phyloP scores from a whole-genome alignment of 35 echinoderm and acorn worm genomes.

The Strongylocentrotus purpuratus region DNA sequence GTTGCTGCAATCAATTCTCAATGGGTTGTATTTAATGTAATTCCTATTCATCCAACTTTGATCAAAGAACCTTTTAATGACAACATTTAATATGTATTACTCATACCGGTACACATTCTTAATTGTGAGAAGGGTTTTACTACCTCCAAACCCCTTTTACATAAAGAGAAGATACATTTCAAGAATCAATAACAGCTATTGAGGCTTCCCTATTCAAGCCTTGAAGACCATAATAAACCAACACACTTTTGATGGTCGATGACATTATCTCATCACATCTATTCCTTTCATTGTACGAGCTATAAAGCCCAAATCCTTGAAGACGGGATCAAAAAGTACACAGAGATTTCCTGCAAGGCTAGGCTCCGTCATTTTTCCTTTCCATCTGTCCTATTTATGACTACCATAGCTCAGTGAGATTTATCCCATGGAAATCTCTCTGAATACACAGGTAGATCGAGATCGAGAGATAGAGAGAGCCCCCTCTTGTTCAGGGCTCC shows the following conservation, averaged over 20 bases:
- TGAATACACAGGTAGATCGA: background rate
- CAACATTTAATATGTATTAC: background rate
- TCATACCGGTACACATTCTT: background rate
- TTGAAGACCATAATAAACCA: background rate
- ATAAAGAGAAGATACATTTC: background rate
- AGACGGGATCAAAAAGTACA: background rate
- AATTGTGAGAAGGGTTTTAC: background rate
- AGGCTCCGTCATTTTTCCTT: background rate
- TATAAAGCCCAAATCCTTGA: background rate
- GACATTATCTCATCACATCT: background rate
- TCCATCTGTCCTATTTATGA: background rate
- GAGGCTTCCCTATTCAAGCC: background rate
- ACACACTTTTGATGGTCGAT: background rate
- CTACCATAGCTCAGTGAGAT: conserved; percentile 15
- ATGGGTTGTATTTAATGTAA: background rate
- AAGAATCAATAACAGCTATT: background rate
- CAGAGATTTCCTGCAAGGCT: background rate
- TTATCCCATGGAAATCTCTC: background rate
- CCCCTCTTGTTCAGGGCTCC: background rate
- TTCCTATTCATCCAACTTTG: background rate
- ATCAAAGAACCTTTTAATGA: background rate
- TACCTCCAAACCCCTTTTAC: background rate
- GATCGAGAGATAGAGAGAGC: background rate
- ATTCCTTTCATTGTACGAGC: background rate
- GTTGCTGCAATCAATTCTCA: background rate